Evolutionary conservation across 2,797 vertebrate genomes (phyloP), one percentile per base, ranked within the genome.

Genomic region (Darevskia mixta): DNA sequence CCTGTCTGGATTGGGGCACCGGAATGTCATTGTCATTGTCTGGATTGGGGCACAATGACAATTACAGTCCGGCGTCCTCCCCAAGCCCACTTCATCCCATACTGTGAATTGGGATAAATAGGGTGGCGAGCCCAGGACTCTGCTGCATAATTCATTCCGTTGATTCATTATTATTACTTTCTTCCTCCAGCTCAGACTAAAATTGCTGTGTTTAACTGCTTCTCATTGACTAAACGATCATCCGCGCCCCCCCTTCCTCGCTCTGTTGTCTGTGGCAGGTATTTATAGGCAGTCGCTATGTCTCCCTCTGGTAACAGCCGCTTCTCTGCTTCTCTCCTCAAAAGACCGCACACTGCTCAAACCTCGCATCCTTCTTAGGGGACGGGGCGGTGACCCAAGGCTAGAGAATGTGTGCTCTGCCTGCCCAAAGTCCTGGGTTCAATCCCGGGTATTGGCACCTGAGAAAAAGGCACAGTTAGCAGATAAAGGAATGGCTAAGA

Each of bases 211-310:
- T 93, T 95, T 94, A 93, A 94, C 32, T 87, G 18, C 93, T 95
- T 95, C 94, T 94, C 92, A 94, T 95, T 92, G 95, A 96, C 88
- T 64, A 86, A 93, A 78, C n/a, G 87, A 91, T 94, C 89, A 92
- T 89, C 92, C 90, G 89, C 94, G 93, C 93, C 95, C 96, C 94
- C 93, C 95, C 96, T 96, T 95, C 94, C 92, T 93, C 2, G 20
- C 89, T 95, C 91, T 93, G 92, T 90, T 64, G 95, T 88, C 94
- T 82, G 88, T 15, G 5, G 66, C 38, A 90, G 90, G 91, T 96
- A 96, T 96, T 95, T 95, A 95, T 95, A 97, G 96, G 86, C 88
- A 88, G 89, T 86, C 85, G 43, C 64, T 90, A 67, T 73, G 49
- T 94, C 92, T 90, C 86, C 88, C 2, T 55, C 66, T 89, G 83